Evolutionary conservation across 2,113 vertebrate species (phyloP).

Genomic region (Ictalurus punctatus): DNA sequence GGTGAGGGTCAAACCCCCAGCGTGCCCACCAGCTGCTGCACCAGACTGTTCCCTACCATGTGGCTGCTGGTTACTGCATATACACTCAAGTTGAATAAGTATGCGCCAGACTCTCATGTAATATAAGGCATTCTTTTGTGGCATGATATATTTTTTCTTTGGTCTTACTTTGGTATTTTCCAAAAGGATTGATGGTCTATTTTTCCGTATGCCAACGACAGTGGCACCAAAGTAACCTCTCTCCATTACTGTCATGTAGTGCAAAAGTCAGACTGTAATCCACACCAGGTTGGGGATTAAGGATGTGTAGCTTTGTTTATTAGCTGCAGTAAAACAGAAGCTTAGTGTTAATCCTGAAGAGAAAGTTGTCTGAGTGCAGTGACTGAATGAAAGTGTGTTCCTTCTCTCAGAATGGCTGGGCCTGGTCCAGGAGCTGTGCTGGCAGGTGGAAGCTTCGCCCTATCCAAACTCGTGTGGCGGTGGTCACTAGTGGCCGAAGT

Average conservation of each 20-base stretch:
- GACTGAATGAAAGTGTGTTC: slow-evolving; percentile 35
- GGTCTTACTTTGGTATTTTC: neutral
- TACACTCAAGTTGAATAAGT: slow-evolving; percentile 21
- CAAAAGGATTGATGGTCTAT: neutral
- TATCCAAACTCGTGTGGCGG: slow-evolving; percentile 94
- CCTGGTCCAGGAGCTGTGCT: slow-evolving; percentile 87
- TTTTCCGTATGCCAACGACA: slow-evolving; percentile 1
- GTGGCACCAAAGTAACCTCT: slow-evolving; percentile 35
- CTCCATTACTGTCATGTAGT: slow-evolving; percentile 40
- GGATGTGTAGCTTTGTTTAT: slow-evolving; percentile 42
- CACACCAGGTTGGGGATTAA: slow-evolving; percentile 40
- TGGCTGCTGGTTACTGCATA: slow-evolving; percentile 23
- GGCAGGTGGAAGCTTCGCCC: slow-evolving; percentile 89
- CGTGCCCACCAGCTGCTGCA: slow-evolving; percentile 38
- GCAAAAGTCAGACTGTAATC: slow-evolving; percentile 41
- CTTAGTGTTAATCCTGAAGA: slow-evolving; percentile 33
- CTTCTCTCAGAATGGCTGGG: slow-evolving; percentile 84
- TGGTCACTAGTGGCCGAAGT: slow-evolving; percentile 95
- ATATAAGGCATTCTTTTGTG: neutral
- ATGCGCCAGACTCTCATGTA: slow-evolving; percentile 15
- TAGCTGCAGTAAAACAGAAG: slow-evolving; percentile 37
- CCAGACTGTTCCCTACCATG: slow-evolving; percentile 31
- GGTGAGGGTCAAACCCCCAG: slow-evolving; percentile 36
- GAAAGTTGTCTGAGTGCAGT: slow-evolving; percentile 12
- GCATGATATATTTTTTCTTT: neutral